A percentile compares a stretch with the other conserved stretches of the same genome.
These are phyloP conservation scores for Serinus canaria DNA, from an alignment of 2,113 vertebrate species.

Conservation along the genomic window DNA sequence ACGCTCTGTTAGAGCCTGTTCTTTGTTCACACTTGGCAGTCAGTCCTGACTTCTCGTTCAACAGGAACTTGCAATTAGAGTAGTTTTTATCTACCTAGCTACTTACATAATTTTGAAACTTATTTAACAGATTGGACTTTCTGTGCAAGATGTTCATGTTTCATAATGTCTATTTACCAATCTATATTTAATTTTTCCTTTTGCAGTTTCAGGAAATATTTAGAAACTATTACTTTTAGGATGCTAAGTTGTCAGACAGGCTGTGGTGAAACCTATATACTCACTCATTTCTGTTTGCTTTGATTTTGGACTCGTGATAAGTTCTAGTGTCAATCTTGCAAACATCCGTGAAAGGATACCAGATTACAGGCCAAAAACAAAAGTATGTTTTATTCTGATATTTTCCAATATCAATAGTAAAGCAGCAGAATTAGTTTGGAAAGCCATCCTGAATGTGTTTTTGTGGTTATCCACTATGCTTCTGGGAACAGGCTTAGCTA, in stretches of 20 bases:
- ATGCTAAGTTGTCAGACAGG: neutral
- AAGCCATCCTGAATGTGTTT: neutral
- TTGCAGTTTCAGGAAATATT: neutral
- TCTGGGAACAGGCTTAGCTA: neutral
- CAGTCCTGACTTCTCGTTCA: neutral
- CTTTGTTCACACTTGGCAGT: neutral
- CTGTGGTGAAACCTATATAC: neutral
- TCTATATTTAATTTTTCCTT: neutral
- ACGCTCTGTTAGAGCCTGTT: neutral
- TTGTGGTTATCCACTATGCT: neutral
- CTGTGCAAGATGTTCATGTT: neutral
- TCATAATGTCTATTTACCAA: neutral
- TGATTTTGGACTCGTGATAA: neutral
- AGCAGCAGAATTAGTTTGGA: neutral
- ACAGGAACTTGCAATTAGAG: neutral
- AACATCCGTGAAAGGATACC: neutral
- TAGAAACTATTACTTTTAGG: neutral
- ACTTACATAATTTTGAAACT: neutral
- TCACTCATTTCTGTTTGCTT: neutral
- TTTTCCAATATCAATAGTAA: neutral
- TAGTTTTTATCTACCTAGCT: neutral
- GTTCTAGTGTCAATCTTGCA: neutral
- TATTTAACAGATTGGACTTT: neutral
- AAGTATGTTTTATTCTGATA: neutral
- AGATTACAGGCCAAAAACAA: neutral